Evolutionary conservation across 2,888 invertebrate genomes (phyloP), one percentile per base, ranked within the genome.

Genomic region (Drosophila recens): DNA sequence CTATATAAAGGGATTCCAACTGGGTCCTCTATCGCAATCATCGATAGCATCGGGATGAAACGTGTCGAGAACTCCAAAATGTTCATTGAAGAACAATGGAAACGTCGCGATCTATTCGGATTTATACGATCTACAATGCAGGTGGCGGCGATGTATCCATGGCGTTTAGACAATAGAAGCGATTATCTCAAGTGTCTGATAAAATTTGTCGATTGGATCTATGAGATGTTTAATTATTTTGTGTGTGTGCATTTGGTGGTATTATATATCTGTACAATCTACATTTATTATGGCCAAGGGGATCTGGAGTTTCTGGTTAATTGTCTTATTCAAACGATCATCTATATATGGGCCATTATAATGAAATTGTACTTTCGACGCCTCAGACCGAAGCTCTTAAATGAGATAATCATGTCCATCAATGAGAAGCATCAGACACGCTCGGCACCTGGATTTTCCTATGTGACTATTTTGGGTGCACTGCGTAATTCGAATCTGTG

Each of bases 311-410:
- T 87, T 46, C 67, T 90, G 2, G 87, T 90, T 2, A 88, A 82
- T 56, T 87, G 89, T 20, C 51, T 90, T 0, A 80, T 90, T 40
- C 91, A 90, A 69, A 79, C 85, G 0, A 75, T 90, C 6, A 87
- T 91, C 27, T 90, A 91, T 40, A 11, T 73, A 33, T 90, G 90
- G 90, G 67, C 79, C 10, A 83, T 89, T 4, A 20, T 65, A 9
- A 83, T 90, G 82, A 90, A 91, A 57, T 42, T 90, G 2, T 88
- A 89, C 49, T 91, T 91, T 58, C 84, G 90, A 4, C 88, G 89
- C 13, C 15, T 85, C 2, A 62, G 66, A 8, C 76, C 82, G 4
- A 43, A 62, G 0, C 54, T 68, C 0, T 43, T 90, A 3, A 36
- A 64, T 20, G 64, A 79, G 3, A 72, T 90, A 13, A 58, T 90